A percentile compares a stretch with the other conserved stretches of the same genome.
phyloP scores from a whole-genome alignment of 2,797 vertebrate genomes.

The Syngnathus acus region DNA sequence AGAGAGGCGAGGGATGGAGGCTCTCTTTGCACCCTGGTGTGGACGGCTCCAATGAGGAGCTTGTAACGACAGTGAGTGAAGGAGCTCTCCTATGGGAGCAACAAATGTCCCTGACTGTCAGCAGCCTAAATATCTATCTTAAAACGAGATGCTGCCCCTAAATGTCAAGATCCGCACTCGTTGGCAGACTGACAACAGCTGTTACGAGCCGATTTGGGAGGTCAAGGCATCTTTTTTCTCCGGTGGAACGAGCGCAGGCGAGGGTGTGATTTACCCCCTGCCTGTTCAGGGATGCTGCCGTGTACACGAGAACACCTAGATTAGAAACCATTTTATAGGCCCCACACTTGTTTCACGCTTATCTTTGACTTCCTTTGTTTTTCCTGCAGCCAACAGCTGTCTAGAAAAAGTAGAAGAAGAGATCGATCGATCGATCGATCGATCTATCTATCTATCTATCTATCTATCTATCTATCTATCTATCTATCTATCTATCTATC shows the following conservation, averaged over 20 bases:
- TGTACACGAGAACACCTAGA: constrained; percentile 17
- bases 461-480: no score
- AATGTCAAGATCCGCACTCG: constrained; percentile 17
- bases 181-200: constrained; percentile 25
- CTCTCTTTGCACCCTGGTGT: constrained; percentile 39
- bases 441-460: no score
- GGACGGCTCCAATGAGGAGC: constrained; percentile 31
- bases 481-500: no score
- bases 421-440: neutral
- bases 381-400: neutral
- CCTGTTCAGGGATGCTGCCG: neutral
- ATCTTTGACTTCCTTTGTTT: constrained; percentile 10
- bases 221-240: constrained; percentile 16
- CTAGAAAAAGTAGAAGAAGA: neutral
- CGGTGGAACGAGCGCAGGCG: constrained; percentile 3
- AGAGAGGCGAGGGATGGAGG: constrained; percentile 29
- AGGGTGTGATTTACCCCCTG: constrained; percentile 4
- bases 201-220: constrained; percentile 17
- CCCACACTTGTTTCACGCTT: constrained; percentile 1
- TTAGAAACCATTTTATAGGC: constrained; percentile 9
- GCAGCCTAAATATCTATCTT: constrained; percentile 22
- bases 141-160: constrained; percentile 18
- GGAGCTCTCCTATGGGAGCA: constrained; percentile 27
- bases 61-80: constrained; percentile 33
- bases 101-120: constrained; percentile 37